These are phyloP conservation scores for Acrocyrtus sp. DNA, from an alignment of 2,888 invertebrate species.

Conservation along the genomic window DNA sequence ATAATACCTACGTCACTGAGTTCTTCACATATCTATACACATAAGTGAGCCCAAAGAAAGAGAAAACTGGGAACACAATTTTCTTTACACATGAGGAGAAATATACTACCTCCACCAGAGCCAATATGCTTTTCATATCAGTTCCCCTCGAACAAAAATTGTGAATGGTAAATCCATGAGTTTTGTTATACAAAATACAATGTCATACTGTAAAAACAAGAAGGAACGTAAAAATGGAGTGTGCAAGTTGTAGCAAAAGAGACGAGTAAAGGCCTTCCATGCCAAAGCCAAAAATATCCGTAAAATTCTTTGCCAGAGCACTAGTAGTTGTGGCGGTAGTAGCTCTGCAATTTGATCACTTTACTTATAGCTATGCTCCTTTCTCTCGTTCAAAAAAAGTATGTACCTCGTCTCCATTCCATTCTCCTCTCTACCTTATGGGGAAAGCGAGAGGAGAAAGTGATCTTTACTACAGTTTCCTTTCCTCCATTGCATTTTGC, in stretches of 20 bases:
- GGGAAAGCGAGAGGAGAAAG: slow-evolving; percentile 27
- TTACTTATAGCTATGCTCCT: no score
- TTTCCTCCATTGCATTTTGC: slow-evolving; percentile 17
- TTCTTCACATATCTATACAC: background rate
- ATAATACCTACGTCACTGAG: slow-evolving; percentile 1
- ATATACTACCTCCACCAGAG: background rate
- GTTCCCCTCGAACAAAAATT: no score
- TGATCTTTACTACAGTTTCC: slow-evolving; percentile 32
- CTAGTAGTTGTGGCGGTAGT: no score
- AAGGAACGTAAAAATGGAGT: no score
- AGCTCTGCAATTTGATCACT: no score
- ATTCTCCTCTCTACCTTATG: no score
- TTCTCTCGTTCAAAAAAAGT: no score
- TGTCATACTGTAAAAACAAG: background rate
- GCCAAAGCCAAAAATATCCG: slow-evolving; percentile 34
- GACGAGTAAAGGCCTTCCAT: slow-evolving; percentile 25
- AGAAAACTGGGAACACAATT: background rate
- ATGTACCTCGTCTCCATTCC: no score
- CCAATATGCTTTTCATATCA: slow-evolving; percentile 8
- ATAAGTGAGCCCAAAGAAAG: background rate
- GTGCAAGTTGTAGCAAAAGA: no score
- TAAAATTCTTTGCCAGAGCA: slow-evolving; percentile 20
- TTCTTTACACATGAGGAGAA: background rate
- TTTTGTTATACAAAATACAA: slow-evolving; percentile 11
- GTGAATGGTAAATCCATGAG: slow-evolving; percentile 11